Percentiles rank a stretch among this genome's conserved stretches.
Evolutionary conservation across 2,888 invertebrate species (phyloP).

Genomic region (Mimumesa dahlbomi): DNA sequence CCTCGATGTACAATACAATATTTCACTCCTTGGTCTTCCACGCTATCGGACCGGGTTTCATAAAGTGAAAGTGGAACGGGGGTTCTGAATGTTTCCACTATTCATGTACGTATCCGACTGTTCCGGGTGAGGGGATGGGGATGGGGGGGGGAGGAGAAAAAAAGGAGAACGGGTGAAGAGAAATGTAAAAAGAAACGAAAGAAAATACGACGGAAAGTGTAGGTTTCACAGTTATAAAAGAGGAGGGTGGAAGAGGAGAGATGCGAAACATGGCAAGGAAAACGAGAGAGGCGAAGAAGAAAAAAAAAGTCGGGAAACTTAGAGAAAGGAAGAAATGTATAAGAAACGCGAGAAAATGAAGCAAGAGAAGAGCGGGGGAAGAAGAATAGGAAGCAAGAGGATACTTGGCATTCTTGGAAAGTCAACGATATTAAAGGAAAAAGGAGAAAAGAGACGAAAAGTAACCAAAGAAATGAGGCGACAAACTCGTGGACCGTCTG

Average conservation of each 20-base stretch:
- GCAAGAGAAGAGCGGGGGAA: not conserved
- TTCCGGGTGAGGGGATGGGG: too few relatives aligned
- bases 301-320: not conserved
- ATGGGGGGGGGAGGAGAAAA: too few relatives aligned
- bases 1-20: constrained; percentile 1
- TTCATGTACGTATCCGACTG: constrained; percentile 2
- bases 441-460: constrained; percentile 40
- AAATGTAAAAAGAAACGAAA: not conserved
- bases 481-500: constrained; percentile 60
- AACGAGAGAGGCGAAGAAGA: not conserved
- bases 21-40: constrained; percentile 18
- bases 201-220: not conserved
- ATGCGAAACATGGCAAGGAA: constrained; percentile 1
- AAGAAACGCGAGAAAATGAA: not conserved
- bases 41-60: constrained; percentile 15
- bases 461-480: constrained; percentile 62
- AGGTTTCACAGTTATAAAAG: not conserved
- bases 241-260: constrained; percentile 4
- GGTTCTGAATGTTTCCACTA: too few relatives aligned
- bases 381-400: constrained; percentile 12
- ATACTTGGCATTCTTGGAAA: constrained; percentile 43
- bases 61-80: constrained; percentile 5
- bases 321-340: constrained; percentile 9
- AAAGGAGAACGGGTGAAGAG: not conserved
- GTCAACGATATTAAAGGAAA: constrained; percentile 53